A percentile compares a stretch with the other conserved stretches of the same genome.
Evolutionary conservation across 1,140 invertebrate genomes (phyloP).

Genomic region (Brachionus rubens): DNA sequence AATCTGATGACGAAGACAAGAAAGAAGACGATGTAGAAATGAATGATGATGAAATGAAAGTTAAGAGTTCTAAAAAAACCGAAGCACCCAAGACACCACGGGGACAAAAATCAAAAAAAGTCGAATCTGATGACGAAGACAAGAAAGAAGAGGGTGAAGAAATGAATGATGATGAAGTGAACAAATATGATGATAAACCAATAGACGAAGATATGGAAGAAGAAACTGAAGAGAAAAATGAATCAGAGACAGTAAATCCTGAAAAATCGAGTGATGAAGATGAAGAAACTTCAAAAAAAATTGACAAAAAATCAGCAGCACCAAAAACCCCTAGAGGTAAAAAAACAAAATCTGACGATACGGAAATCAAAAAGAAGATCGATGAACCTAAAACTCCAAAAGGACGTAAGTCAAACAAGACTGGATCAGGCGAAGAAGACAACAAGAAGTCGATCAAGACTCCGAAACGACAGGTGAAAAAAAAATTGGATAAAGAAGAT

Average conservation of each 20-base stretch:
- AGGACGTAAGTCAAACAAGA: not conserved
- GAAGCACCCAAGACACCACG: not conserved
- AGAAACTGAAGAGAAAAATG: not conserved
- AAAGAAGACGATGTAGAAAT: not conserved
- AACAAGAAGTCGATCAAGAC: too few species aligned
- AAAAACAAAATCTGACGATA: too few species aligned
- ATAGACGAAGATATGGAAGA: not conserved
- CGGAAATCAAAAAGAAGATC: too few species aligned
- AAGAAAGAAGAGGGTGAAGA: not conserved
- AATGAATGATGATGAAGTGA: not conserved
- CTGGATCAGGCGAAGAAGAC: too few species aligned
- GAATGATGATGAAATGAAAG: too few species aligned
- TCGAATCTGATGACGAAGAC: not conserved
- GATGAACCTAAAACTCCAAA: not conserved
- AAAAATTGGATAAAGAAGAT: too few species aligned
- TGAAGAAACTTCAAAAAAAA: too few species aligned
- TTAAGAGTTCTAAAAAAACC: not conserved
- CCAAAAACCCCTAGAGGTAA: too few species aligned
- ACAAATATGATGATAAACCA: not conserved
- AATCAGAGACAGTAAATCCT: not conserved
- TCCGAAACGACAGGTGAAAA: not conserved
- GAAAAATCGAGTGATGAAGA: too few species aligned
- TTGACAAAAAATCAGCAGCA: too few species aligned
- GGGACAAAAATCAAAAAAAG: not conserved
- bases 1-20: not conserved